Conservation (phyloP, 2,113 vertebrate species). For the Calyptommatus sinebrachiatus region DNA sequence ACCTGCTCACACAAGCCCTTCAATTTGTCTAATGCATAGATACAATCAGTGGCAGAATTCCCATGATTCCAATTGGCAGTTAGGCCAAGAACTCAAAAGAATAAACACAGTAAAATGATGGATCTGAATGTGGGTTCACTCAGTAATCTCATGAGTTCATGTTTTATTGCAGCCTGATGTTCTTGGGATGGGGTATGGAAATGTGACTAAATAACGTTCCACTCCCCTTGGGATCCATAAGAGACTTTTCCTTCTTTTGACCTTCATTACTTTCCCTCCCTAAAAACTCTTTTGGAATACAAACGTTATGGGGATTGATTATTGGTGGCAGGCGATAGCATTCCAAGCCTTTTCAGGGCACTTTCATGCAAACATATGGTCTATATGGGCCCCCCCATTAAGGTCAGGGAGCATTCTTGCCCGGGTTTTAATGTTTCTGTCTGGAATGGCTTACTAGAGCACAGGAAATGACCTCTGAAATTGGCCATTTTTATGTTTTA, state of each 20-base stretch:
- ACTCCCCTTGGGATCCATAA: not conserved
- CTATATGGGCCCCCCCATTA: too few relatives aligned
- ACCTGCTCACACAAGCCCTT: not conserved
- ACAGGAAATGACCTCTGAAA: too few relatives aligned
- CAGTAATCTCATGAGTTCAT: not conserved
- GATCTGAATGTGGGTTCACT: not conserved
- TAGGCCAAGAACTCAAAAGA: not conserved
- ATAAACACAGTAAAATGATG: not conserved
- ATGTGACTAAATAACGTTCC: not conserved
- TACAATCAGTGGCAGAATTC: not conserved
- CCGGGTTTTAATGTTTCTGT: too few relatives aligned
- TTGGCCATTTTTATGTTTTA: too few relatives aligned
- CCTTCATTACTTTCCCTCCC: not conserved
- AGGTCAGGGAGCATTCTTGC: too few relatives aligned
- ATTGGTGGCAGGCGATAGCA: not conserved
- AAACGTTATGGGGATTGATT: not conserved
- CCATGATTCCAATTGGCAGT: not conserved
- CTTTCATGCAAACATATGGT: too few relatives aligned
- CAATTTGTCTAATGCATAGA: not conserved
- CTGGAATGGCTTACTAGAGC: too few relatives aligned
- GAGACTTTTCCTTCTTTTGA: not conserved
- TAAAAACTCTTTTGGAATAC: not conserved
- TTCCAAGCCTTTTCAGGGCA: too few relatives aligned
- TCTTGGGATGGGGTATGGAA: not conserved
- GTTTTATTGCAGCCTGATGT: not conserved